These are phyloP conservation scores for Phyllotreta cruciferae DNA, from an alignment of 2,888 invertebrate species.

Conservation along the genomic window DNA sequence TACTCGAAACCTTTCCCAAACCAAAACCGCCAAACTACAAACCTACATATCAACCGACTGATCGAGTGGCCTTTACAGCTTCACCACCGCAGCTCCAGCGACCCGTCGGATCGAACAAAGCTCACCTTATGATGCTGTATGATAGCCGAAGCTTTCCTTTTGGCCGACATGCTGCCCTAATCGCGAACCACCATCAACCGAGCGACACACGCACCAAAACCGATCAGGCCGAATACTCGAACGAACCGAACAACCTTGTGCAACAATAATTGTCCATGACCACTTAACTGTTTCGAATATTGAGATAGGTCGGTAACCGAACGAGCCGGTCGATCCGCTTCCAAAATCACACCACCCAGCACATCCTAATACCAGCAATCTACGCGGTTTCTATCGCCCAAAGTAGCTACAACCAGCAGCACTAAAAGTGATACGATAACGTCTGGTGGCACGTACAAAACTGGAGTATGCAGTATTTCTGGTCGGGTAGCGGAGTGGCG, in stretches of 20 bases:
- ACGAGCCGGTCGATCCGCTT: slow-evolving; percentile 43
- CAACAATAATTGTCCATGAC: slow-evolving; percentile 53
- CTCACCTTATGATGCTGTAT: slow-evolving; percentile 69
- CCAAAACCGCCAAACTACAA: background rate
- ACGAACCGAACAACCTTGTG: slow-evolving; percentile 45
- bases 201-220: slow-evolving; percentile 24
- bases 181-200: slow-evolving; percentile 25
- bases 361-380: slow-evolving; percentile 12
- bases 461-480: background rate
- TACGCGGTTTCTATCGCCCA: slow-evolving; percentile 4
- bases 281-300: slow-evolving; percentile 58
- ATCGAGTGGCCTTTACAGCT: background rate
- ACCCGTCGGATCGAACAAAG: background rate
- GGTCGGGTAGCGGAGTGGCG: slow-evolving; percentile 14
- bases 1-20: too few relatives aligned
- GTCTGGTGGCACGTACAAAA: background rate
- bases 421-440: background rate
- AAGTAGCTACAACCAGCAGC: background rate
- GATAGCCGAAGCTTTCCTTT: slow-evolving; percentile 76
- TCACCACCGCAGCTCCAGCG: too few relatives aligned
- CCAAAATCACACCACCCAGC: slow-evolving; percentile 34
- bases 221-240: slow-evolving; percentile 18
- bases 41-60: slow-evolving; percentile 5
- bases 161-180: slow-evolving; percentile 69
- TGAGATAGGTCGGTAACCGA: slow-evolving; percentile 56